These are phyloP conservation scores for Tangara arthus DNA, from an alignment of 2,797 vertebrate species.

Conservation along the genomic window DNA sequence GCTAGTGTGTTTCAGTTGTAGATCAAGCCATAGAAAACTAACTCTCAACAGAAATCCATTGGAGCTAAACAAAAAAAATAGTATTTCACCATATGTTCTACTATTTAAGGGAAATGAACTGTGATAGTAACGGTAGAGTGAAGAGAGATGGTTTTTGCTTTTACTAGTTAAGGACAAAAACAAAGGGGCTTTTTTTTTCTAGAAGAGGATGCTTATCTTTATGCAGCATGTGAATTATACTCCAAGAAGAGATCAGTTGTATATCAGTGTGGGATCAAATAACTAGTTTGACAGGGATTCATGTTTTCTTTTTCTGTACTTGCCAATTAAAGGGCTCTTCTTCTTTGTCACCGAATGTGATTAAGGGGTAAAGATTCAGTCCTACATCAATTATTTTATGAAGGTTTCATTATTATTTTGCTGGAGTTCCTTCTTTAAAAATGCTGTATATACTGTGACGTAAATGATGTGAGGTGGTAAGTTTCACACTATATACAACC, in stretches of 20 bases:
- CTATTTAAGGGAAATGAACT: background rate
- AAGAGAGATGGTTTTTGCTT: background rate
- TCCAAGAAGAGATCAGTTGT: conserved; percentile 32
- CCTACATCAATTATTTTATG: background rate
- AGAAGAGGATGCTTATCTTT: background rate
- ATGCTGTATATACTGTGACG: background rate
- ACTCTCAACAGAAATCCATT: background rate
- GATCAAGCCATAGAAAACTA: background rate
- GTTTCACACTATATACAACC: background rate
- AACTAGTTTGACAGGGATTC: conserved; percentile 34
- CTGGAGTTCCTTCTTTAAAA: background rate
- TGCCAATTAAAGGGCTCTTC: conserved; percentile 1
- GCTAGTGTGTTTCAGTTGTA: background rate
- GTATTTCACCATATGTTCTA: background rate
- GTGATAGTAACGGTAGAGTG: background rate
- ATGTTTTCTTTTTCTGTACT: background rate
- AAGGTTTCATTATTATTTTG: background rate
- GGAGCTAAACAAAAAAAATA: background rate
- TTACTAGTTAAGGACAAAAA: background rate
- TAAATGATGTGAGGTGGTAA: background rate
- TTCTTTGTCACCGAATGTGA: background rate
- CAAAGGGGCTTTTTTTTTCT: background rate
- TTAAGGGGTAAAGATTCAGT: background rate
- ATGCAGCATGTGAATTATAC: background rate
- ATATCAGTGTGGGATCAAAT: conserved; percentile 17